Evolutionary conservation across 2,888 invertebrate genomes (phyloP).

Genomic region (Drosophila ustulata): DNA sequence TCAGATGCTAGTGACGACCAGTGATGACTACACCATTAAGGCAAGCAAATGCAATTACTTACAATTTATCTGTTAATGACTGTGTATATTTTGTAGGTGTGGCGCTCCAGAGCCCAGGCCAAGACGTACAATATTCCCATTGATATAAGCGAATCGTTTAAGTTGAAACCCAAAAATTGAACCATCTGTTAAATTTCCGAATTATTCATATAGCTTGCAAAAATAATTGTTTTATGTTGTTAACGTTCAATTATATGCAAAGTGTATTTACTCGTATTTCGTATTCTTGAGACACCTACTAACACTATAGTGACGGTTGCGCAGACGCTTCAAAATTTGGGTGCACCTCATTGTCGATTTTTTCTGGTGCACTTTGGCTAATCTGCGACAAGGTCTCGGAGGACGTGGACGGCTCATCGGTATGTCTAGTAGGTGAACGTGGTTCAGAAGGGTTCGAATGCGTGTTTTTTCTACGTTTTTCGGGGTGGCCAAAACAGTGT

Average conservation of each 20-base stretch:
- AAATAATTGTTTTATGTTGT: constrained; percentile 38
- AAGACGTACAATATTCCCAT: constrained; percentile 66
- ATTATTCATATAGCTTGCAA: constrained; percentile 21
- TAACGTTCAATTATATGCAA: constrained; percentile 34
- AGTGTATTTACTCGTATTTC: neutral
- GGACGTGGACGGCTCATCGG: constrained; percentile 62
- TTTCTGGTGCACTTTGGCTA: neutral
- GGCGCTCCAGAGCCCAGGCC: constrained; percentile 80
- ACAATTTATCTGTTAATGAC: neutral
- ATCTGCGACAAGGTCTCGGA: constrained; percentile 19
- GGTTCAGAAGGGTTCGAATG: constrained; percentile 27
- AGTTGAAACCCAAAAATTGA: constrained; percentile 69
- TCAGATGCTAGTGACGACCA: constrained; percentile 93
- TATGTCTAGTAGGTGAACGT: constrained; percentile 3
- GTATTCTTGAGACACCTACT: no score
- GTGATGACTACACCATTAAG: constrained; percentile 92
- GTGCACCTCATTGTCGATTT: neutral
- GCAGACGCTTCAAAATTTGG: constrained; percentile 31
- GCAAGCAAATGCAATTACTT: constrained; percentile 46
- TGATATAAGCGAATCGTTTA: constrained; percentile 76
- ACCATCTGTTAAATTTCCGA: neutral
- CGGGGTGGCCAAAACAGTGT: constrained; percentile 93
- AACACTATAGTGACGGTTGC: constrained; percentile 30
- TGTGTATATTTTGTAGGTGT: constrained; percentile 63
- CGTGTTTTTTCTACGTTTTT: constrained; percentile 86